Evolutionary conservation across 2,797 vertebrate genomes (phyloP), one percentile per base, ranked within the genome.

Genomic region (Avahi laniger): DNA sequence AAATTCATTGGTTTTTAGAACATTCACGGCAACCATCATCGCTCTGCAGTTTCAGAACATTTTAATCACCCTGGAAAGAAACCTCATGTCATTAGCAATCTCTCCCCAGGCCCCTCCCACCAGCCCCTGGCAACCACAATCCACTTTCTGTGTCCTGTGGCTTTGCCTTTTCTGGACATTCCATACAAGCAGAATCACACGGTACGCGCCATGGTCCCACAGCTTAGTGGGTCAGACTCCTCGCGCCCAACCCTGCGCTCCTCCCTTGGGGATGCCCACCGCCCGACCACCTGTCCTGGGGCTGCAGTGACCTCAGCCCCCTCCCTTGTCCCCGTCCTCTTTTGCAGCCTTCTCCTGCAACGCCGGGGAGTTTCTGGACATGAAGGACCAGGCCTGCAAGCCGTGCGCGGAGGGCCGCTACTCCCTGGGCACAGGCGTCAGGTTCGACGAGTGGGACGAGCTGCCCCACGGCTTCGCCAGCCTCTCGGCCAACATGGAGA

Each of bases 281-380:
- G n/a, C 65, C 67, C 0, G 0, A 22, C 33, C 83, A 3, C 41
- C 54, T 35, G 54, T 67, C 57, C 76, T 70, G 84, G 72, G 54
- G 48, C 2, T 7, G 38, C 87, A 6, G 65, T 2, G 28, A 85
- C 80, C 96, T 94, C 89, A 88, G 28, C 33, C n/a, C 41, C 54
- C 6, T 10, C 38, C 48, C 86, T 91, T 59, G 15, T 59, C 79
- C 75, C 81, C 6, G 1, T 78, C 95, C 15, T 82, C 38, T 48
- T 63, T 93, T 90, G 30, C 95, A 99, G 99, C 99, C 4, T 99
- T 99, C 98, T 99, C 99, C 87, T 99, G 99, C 98, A 99, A 98
- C 67, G 99, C 99, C 0, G 99, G 99, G 0, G 99, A 99, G 98
- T 99, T 99, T 97, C 99, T 99, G 81, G 99, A 99, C 97, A 99